phyloP scores from a whole-genome alignment of 2,888 invertebrate species.

The Cenopis cana region DNA sequence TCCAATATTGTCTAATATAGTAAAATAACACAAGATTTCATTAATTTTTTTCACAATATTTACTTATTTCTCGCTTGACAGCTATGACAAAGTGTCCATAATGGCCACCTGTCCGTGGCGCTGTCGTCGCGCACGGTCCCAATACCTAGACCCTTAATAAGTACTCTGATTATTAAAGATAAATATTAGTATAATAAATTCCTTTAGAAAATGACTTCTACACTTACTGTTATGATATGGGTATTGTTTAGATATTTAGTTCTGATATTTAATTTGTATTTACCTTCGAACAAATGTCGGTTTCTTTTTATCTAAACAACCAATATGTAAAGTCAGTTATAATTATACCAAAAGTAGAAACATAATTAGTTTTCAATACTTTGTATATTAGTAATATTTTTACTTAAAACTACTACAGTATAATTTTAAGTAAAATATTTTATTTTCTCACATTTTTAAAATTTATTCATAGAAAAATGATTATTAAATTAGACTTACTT shows the following conservation, averaged over 20 bases:
- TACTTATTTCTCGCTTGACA: too few relatives aligned
- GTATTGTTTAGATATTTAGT: slow-evolving; percentile 21
- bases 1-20: too few relatives aligned
- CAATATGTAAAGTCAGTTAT: neutral
- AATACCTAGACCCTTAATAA: neutral
- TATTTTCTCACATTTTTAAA: slow-evolving; percentile 3
- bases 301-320: neutral
- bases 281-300: neutral
- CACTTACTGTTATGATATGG: slow-evolving; percentile 33
- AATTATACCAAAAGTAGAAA: neutral
- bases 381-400: neutral
- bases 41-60: too few relatives aligned
- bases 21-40: too few relatives aligned
- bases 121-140: too few relatives aligned
- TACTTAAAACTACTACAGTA: slow-evolving; percentile 15
- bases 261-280: neutral
- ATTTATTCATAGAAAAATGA: slow-evolving; percentile 10
- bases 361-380: neutral
- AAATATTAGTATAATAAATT: slow-evolving; percentile 7
- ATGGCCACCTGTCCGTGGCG: too few relatives aligned
- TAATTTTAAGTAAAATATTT: slow-evolving; percentile 11
- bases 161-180: slow-evolving; percentile 3
- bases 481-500: neutral
- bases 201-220: slow-evolving; percentile 13
- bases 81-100: too few relatives aligned